Base-by-base conservation (phyloP, 1,140 invertebrate species). In the Saccostrea cuccullata region DNA sequence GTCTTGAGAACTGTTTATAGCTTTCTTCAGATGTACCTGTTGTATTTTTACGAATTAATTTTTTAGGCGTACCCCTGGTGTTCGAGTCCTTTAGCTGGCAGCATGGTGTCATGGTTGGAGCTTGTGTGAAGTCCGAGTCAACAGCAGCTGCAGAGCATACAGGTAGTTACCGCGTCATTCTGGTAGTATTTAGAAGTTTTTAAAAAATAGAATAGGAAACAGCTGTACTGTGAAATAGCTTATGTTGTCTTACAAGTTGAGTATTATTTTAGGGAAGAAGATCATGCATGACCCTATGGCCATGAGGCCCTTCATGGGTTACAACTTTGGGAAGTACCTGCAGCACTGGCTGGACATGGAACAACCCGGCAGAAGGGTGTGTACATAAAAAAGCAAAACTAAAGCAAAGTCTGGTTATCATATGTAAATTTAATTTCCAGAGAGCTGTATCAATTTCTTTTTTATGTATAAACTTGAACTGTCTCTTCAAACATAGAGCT, bases 241-340 rank as follows among this genome's bases (percentile, higher is more conserved):
- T 47, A 47, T 47, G 47, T 47, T 47, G 9, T 9, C 47, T 47
- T 47, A 47, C 9, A 47, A 47, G 47, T 47, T 47, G 47, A 3
- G 9, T 20, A 20, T 20, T 0, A 60, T 64, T 64, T 20, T 97
- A 97, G 97, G 97, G n/a, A 98, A 98, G 95, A 95, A 97, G 9
- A 97, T 99, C 15, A 99, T 99, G 98, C 97, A 99, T 94, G 99
- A 99, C 96, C 99, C 99, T 36, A 99, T 99, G 95, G 99, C 99
- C 0, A 99, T 99, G 98, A 96, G 99, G 84, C 99, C 99, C 36
- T 99, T 99, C 96, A 99, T 99, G 94, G 99, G 99, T 3, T 99
- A 99, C 96, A 99, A 99, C 95, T 99, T 99, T 94, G 98, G 99
- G 17, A 95, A 99, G 90, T 99, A 99, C 94, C 96, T 99, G 8